A percentile compares a stretch with the other conserved stretches of the same genome.
Conservation (phyloP, 2,888 invertebrate species). For the Drosophila diplacantha region DNA sequence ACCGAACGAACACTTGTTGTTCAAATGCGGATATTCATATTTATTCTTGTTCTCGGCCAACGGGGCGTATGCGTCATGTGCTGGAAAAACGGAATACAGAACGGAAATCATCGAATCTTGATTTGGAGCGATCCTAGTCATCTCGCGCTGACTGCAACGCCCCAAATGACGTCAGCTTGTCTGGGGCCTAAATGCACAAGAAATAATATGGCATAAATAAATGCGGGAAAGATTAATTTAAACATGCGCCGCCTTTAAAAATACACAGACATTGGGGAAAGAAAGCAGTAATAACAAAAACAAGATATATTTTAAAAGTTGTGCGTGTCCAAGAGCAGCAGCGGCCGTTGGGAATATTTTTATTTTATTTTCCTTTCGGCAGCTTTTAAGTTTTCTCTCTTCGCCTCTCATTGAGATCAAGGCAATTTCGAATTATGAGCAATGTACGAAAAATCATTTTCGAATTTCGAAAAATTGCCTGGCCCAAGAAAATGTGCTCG, state of each 20-base stretch:
- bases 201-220: slow-evolving; percentile 42
- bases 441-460: slow-evolving; percentile 41
- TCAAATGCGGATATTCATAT: not conserved
- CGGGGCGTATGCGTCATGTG: slow-evolving; percentile 58
- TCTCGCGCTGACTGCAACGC: slow-evolving; percentile 25
- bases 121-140: slow-evolving; percentile 1
- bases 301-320: slow-evolving; percentile 33
- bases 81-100: slow-evolving; percentile 39
- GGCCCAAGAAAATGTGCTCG: slow-evolving; percentile 25
- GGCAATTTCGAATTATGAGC: slow-evolving; percentile 51
- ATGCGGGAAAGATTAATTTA: slow-evolving; percentile 46
- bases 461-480: slow-evolving; percentile 38
- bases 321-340: slow-evolving; percentile 17
- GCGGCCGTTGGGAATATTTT: slow-evolving; percentile 9
- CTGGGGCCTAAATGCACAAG: slow-evolving; percentile 26
- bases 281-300: slow-evolving; percentile 25
- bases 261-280: slow-evolving; percentile 36
- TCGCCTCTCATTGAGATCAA: slow-evolving; percentile 42
- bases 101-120: slow-evolving; percentile 18
- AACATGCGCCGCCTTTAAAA: slow-evolving; percentile 48
- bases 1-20: slow-evolving; percentile 20
- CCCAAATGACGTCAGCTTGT: slow-evolving; percentile 38
- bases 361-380: slow-evolving; percentile 20
- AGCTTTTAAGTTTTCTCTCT: slow-evolving; percentile 29
- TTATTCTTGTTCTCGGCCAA: slow-evolving; percentile 13